Percentiles rank a stretch among this genome's conserved stretches.
Evolutionary conservation across 2,888 invertebrate genomes (phyloP).

Genomic region (Acanthococcus lagerstroemiae): DNA sequence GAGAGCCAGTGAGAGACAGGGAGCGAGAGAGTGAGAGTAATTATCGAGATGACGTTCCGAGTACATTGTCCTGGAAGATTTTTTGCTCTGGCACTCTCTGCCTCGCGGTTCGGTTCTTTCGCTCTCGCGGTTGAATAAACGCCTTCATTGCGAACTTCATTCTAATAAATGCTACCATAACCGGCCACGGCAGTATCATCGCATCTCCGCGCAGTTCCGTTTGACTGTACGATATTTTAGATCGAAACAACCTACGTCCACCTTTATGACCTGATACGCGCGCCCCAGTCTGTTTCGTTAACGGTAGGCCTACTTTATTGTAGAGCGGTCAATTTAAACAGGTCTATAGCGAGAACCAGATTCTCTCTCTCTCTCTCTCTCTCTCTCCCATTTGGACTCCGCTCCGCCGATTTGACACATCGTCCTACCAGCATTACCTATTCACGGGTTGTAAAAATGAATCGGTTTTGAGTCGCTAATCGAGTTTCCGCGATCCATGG

Average conservation of each 20-base stretch:
- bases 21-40: too few species aligned
- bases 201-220: not conserved
- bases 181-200: not conserved
- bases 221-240: not conserved
- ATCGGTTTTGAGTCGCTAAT: too few species aligned
- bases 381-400: too few species aligned
- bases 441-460: too few species aligned
- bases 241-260: conserved; percentile 7
- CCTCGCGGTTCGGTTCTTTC: too few species aligned
- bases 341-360: conserved; percentile 16
- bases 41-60: not conserved
- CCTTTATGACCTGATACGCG: conserved; percentile 20
- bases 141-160: not conserved
- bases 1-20: too few species aligned
- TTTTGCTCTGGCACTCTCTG: too few species aligned
- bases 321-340: conserved; percentile 13
- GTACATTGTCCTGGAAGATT: not conserved
- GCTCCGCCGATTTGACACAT: too few species aligned
- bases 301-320: conserved; percentile 27
- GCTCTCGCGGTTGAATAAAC: not conserved
- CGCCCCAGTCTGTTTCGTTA: conserved; percentile 20
- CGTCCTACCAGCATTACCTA: too few species aligned
- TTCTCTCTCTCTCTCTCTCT: too few species aligned
- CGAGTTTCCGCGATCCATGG: too few species aligned
- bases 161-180: not conserved